Conservation (phyloP, 2,797 vertebrate species). For the Holocentrus rufus region DNA sequence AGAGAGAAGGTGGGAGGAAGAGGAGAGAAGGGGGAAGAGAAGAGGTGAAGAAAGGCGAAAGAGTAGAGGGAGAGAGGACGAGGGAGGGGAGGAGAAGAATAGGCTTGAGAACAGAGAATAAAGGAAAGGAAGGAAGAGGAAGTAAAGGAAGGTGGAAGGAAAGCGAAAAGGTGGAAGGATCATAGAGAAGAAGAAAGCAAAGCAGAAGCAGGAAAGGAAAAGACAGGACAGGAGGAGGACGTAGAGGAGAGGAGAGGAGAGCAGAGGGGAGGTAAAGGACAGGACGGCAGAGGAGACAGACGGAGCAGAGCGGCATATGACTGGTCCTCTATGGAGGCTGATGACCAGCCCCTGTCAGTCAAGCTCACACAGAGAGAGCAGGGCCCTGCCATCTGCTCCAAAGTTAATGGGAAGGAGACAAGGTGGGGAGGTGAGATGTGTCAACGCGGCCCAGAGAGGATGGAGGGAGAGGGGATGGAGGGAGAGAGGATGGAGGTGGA, state of each 20-base stretch:
- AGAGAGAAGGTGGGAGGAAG: background rate
- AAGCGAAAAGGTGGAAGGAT: background rate
- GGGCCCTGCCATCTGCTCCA: conserved; percentile 94
- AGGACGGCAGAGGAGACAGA: conserved; percentile 80
- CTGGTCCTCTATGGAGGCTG: conserved; percentile 89
- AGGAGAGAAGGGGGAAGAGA: background rate
- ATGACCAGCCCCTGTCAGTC: conserved; percentile 94
- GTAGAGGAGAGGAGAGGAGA: conserved; percentile 61
- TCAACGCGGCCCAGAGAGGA: conserved; percentile 61
- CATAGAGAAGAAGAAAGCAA: conserved; percentile 35
- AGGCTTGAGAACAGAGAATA: background rate
- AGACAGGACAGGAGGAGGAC: background rate
- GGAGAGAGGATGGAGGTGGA: conserved; percentile 41
- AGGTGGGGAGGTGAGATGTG: conserved; percentile 79
- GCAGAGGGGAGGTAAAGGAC: conserved; percentile 84
- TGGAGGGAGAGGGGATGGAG: conserved; percentile 45
- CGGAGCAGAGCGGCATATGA: conserved; percentile 83
- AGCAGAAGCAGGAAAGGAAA: conserved; percentile 46
- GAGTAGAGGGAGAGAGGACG: too few species aligned
- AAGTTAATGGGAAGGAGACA: conserved; percentile 90
- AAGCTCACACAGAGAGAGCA: conserved; percentile 92
- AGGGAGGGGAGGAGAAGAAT: background rate
- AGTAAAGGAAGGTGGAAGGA: background rate
- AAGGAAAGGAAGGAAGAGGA: background rate
- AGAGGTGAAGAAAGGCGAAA: background rate